Evolutionary conservation across 2,888 invertebrate genomes (phyloP).

Genomic region (Drosophila rubida): DNA sequence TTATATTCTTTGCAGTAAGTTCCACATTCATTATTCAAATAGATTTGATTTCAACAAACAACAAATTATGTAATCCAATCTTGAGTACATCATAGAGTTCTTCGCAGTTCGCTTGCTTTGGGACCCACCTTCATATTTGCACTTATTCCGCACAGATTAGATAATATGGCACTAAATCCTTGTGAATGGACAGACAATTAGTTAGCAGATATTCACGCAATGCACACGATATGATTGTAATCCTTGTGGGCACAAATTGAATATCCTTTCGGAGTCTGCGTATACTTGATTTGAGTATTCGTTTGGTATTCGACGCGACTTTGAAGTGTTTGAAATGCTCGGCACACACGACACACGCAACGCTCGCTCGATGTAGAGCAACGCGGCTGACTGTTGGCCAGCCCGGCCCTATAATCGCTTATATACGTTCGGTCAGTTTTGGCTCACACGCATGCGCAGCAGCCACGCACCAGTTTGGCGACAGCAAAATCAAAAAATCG

Average conservation of each 20-base stretch:
- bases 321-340: slow-evolving; percentile 18
- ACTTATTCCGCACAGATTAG: slow-evolving; percentile 20
- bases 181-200: slow-evolving; percentile 7
- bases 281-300: slow-evolving; percentile 22
- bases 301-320: slow-evolving; percentile 10
- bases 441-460: slow-evolving; percentile 75
- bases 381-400: slow-evolving; percentile 85
- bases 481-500: slow-evolving; percentile 59
- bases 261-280: slow-evolving; percentile 30
- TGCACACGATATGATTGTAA: slow-evolving; percentile 21
- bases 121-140: slow-evolving; percentile 78
- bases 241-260: slow-evolving; percentile 30
- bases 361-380: slow-evolving; percentile 84
- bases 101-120: not conserved
- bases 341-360: slow-evolving; percentile 53
- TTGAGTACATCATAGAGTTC: not conserved
- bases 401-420: slow-evolving; percentile 85
- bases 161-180: slow-evolving; percentile 23
- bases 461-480: slow-evolving; percentile 81
- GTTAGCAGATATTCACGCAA: slow-evolving; percentile 16
- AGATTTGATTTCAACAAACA: not conserved
- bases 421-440: slow-evolving; percentile 85
- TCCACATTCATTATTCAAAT: not conserved
- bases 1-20: not conserved
- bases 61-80: not conserved